Evolutionary conservation across 2,113 vertebrate species (phyloP).

Genomic region (western clawed frog (Xenopus tropicalis)): DNA sequence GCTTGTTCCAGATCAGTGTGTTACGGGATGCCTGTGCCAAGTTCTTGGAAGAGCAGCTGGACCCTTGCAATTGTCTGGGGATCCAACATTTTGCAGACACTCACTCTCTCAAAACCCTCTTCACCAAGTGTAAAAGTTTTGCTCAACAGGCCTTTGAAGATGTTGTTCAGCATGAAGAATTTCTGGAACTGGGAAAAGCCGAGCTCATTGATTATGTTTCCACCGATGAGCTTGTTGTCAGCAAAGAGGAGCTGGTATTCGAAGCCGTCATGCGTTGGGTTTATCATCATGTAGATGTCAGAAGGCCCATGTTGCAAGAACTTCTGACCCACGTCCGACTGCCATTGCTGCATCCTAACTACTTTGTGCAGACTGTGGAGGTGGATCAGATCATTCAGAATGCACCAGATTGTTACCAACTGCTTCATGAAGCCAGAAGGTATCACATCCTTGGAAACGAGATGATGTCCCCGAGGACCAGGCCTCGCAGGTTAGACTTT

Average conservation of each 20-base stretch:
- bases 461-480: constrained; percentile 96
- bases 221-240: constrained; percentile 86
- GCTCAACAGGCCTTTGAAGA: constrained; percentile 86
- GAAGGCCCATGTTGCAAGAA: constrained; percentile 81
- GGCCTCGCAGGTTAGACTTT: constrained; percentile 85
- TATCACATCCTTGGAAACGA: constrained; percentile 98
- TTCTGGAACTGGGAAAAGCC: constrained; percentile 84
- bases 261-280: constrained; percentile 97
- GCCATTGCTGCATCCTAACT: constrained; percentile 92
- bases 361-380: constrained; percentile 97
- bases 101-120: constrained; percentile 88
- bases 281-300: constrained; percentile 78
- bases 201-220: constrained; percentile 90
- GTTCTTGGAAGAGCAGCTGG: constrained; percentile 94
- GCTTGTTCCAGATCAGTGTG: constrained; percentile 89
- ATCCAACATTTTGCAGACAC: constrained; percentile 94
- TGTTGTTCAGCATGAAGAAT: constrained; percentile 89
- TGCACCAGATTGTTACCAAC: constrained; percentile 91
- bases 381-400: constrained; percentile 94
- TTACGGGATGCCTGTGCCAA: constrained; percentile 93
- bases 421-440: constrained; percentile 91
- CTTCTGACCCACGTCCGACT: constrained; percentile 89
- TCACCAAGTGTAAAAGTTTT: constrained; percentile 85
- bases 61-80: constrained; percentile 95
- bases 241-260: constrained; percentile 92